Base-by-base conservation (phyloP, 92 coral and sea anemone species). In the Virgularia gustaviana region DNA sequence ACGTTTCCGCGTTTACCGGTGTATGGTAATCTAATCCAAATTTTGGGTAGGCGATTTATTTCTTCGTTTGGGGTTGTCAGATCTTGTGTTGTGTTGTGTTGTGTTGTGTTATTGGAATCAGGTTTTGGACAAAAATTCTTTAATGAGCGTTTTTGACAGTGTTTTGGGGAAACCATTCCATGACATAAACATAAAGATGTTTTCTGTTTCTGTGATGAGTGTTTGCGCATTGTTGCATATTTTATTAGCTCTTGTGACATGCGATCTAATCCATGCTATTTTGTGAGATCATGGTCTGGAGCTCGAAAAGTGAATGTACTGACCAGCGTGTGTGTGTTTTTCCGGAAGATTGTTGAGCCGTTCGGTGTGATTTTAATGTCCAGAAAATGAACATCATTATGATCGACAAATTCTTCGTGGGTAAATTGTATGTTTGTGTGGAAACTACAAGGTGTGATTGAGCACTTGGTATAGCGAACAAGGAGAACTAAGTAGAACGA, bases 121-220 rank as follows among this genome's bases (percentile, higher is more conserved):
- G n/a, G n/a, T n/a, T n/a, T n/a, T n/a, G n/a, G n/a, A n/a, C n/a
- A n/a, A n/a, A n/a, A n/a, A n/a, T n/a, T n/a, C n/a, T n/a, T n/a
- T n/a, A n/a, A n/a, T n/a, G n/a, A n/a, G n/a, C n/a, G n/a, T n/a
- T n/a, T n/a, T n/a, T n/a, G n/a, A n/a, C n/a, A n/a, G n/a, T n/a
- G n/a, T n/a, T n/a, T n/a, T n/a, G n/a, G n/a, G 55, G 55, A 16
- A 47, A 3, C 55, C 55, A 47, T 47, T 47, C 55, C 55, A 47
- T 13, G 55, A 47, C 16, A n/a, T n/a, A 47, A 3, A 47, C 11
- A 16, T 3, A 25, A 25, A 19, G 22, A 47, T 47, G 4, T 13
- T 47, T 10, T 47, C 22, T 10, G 22, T 19, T 47, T 47, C 16
- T 2, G 5, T 47, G 16, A 2, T 47, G 5, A 47, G 4, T 3